These are phyloP conservation scores for Zootoca vivipara DNA, from an alignment of 2,113 vertebrate species.

Conservation along the genomic window DNA sequence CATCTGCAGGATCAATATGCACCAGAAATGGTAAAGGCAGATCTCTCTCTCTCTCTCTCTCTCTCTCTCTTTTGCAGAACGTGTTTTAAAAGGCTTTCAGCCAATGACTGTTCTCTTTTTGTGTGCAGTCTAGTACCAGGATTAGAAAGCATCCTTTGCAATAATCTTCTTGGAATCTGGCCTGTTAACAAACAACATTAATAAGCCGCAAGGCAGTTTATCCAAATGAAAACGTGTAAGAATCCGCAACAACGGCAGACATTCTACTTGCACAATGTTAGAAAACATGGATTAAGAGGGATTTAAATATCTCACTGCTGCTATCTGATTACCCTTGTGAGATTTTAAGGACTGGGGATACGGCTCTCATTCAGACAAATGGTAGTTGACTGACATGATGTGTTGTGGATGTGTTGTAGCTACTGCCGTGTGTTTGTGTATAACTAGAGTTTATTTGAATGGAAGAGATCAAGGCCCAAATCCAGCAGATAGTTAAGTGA, in stretches of 20 bases:
- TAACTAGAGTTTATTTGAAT: not conserved
- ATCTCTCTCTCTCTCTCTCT: no score
- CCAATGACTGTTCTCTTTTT: constrained; percentile 27
- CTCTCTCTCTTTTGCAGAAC: constrained; percentile 31
- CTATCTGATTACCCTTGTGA: constrained; percentile 28
- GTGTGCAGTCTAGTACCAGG: constrained; percentile 28
- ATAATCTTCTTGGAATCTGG: constrained; percentile 47
- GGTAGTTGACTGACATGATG: not conserved
- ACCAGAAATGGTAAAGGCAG: constrained; percentile 31
- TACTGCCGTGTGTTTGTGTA: not conserved
- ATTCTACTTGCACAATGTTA: not conserved
- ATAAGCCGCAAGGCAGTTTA: constrained; percentile 33
- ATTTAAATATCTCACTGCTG: constrained; percentile 14
- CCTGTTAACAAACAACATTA: constrained; percentile 47
- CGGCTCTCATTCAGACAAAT: not conserved
- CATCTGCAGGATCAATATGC: constrained; percentile 60
- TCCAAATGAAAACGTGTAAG: constrained; percentile 12
- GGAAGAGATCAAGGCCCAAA: not conserved
- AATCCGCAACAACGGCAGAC: constrained; percentile 19
- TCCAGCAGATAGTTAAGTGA: no score
- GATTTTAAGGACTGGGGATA: not conserved
- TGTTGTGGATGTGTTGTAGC: not conserved
- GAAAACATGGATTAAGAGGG: not conserved
- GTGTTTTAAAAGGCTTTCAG: constrained; percentile 33
- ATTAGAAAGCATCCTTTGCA: constrained; percentile 32